Percentiles rank a stretch among this genome's conserved stretches.
Evolutionary conservation across 2,797 vertebrate species (phyloP).

Genomic region (Harpagifer antarcticus): DNA sequence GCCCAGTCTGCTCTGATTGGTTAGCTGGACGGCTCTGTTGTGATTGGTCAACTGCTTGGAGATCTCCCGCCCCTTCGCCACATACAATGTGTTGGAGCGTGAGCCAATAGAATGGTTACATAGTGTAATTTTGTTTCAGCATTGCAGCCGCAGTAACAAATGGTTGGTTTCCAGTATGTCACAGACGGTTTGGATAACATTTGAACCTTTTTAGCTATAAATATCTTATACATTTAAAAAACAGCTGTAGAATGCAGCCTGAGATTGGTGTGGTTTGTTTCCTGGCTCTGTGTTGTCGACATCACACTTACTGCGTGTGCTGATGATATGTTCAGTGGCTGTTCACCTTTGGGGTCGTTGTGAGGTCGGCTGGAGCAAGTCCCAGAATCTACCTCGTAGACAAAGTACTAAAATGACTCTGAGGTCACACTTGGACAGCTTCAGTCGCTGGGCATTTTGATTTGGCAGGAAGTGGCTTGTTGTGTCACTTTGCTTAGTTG

Average conservation of each 20-base stretch:
- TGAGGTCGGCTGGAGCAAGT: conserved; percentile 21
- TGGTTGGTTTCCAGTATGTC: too few species aligned
- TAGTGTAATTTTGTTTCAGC: too few species aligned
- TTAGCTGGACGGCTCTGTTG: too few species aligned
- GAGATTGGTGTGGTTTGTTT: neutral
- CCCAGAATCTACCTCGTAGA: conserved; percentile 19
- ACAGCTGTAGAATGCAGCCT: neutral
- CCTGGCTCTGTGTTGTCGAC: neutral
- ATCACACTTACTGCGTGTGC: neutral
- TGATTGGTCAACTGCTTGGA: too few species aligned
- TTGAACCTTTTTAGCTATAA: neutral
- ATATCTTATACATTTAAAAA: neutral
- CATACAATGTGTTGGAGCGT: too few species aligned
- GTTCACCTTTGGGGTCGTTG: conserved; percentile 2
- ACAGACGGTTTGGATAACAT: neutral
- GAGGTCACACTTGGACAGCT: conserved; percentile 42
- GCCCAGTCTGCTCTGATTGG: too few species aligned
- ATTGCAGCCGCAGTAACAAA: too few species aligned
- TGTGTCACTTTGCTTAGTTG: conserved; percentile 33
- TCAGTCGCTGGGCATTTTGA: conserved; percentile 9
- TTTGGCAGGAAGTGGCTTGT: conserved; percentile 21
- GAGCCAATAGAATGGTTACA: too few species aligned
- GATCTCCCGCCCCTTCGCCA: too few species aligned
- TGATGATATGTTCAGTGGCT: neutral
- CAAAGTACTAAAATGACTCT: neutral